These are phyloP conservation scores for Bombyx mandarina DNA, from an alignment of 1,140 invertebrate genomes.

Conservation along the genomic window DNA sequence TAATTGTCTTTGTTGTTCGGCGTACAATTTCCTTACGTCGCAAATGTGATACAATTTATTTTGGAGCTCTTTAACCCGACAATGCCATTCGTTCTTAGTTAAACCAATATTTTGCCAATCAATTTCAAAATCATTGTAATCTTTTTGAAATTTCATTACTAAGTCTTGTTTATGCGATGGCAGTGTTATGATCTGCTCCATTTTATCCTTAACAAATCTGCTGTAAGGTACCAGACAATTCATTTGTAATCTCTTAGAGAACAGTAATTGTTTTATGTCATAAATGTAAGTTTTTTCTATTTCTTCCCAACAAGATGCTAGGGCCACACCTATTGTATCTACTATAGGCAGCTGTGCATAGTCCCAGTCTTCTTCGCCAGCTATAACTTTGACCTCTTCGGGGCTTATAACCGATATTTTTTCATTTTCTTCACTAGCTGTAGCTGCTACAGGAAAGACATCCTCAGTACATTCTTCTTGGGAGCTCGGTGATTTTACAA, in stretches of 20 bases:
- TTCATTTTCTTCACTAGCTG: conserved; percentile 18
- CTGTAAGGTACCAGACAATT: conserved; percentile 69
- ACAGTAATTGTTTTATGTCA: conserved; percentile 70
- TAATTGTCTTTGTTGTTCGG: conserved; percentile 61
- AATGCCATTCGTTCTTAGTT: conserved; percentile 63
- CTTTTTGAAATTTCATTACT: conserved; percentile 67
- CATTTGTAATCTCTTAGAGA: conserved; percentile 66
- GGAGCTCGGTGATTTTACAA: conserved; percentile 36
- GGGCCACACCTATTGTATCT: conserved; percentile 13
- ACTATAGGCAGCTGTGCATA: conserved; percentile 53
- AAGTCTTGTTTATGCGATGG: conserved; percentile 71
- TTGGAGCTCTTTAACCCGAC: conserved; percentile 53
- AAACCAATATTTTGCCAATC: conserved; percentile 69
- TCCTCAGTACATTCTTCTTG: conserved; percentile 12
- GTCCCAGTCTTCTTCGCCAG: conserved; percentile 70
- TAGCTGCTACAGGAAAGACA: conserved; percentile 18
- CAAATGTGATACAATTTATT: conserved; percentile 64
- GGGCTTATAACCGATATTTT: conserved; percentile 25
- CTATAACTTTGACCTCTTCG: conserved; percentile 42
- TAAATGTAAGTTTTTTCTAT: conserved; percentile 70
- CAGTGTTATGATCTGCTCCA: conserved; percentile 66
- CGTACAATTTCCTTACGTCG: conserved; percentile 65
- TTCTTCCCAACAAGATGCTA: conserved; percentile 72
- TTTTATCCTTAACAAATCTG: conserved; percentile 62
- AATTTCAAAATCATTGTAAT: conserved; percentile 72